A percentile compares a stretch with the other conserved stretches of the same genome.
Evolutionary conservation across 1,140 invertebrate genomes (phyloP).

Genomic region (Nephila pilipes): DNA sequence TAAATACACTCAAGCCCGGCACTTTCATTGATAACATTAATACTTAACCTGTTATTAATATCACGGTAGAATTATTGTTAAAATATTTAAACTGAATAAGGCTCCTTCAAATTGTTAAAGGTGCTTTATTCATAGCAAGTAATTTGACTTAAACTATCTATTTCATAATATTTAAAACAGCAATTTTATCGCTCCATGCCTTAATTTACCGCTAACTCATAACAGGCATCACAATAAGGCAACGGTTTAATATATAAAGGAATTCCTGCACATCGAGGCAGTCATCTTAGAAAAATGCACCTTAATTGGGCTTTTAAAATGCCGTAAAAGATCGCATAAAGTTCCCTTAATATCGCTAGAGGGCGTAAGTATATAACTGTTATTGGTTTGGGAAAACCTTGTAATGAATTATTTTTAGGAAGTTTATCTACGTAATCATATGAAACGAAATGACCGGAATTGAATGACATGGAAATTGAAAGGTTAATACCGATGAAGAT

Average conservation of each 20-base stretch:
- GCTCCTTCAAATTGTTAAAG: no score
- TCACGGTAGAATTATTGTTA: no score
- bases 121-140: no score
- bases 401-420: neutral
- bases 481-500: neutral
- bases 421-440: neutral
- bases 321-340: slow-evolving; percentile 1
- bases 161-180: neutral
- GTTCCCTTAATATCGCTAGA: neutral
- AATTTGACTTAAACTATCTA: neutral
- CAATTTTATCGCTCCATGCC: neutral
- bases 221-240: neutral
- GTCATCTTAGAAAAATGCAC: slow-evolving; percentile 21
- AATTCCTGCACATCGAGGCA: neutral
- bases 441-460: neutral
- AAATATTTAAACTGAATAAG: no score
- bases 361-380: neutral
- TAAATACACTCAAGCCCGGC: no score
- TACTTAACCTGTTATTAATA: no score
- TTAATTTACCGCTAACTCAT: neutral
- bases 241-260: neutral
- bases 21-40: no score
- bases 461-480: neutral
- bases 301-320: slow-evolving; percentile 26
- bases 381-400: neutral